A percentile compares a stretch with the other conserved stretches of the same genome.
phyloP scores from a whole-genome alignment of 2,113 vertebrate genomes.

The Scomber scombrus region DNA sequence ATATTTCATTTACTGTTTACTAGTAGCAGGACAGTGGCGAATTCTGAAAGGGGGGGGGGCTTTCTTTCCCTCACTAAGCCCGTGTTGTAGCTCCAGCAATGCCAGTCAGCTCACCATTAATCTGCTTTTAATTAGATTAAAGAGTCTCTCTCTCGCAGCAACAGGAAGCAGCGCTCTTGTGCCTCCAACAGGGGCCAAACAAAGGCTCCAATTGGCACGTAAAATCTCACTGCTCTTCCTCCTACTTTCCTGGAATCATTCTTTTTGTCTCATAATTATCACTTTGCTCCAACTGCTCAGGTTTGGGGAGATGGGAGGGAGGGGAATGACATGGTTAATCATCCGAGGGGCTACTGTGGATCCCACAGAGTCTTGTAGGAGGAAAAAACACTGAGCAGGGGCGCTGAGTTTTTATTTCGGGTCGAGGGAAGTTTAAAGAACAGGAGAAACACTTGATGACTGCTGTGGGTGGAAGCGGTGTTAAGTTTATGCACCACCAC shows the following conservation, averaged over 20 bases:
- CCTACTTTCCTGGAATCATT: conserved; percentile 53
- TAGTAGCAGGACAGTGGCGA: conserved; percentile 43
- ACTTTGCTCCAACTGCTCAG: conserved; percentile 55
- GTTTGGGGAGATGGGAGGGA: conserved; percentile 39
- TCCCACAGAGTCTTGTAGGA: conserved; percentile 27
- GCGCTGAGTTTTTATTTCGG: conserved; percentile 3
- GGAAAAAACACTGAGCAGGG: conserved; percentile 3
- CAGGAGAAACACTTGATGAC: conserved; percentile 35
- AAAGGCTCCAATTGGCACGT: conserved; percentile 61
- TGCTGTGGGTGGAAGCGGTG: conserved; percentile 24
- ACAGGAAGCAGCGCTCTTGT: conserved; percentile 66
- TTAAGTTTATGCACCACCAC: conserved; percentile 43
- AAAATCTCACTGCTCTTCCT: conserved; percentile 50
- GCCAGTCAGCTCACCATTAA: conserved; percentile 58
- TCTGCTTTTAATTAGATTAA: conserved; percentile 81
- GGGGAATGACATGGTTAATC: conserved; percentile 56
- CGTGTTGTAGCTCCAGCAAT: conserved; percentile 44
- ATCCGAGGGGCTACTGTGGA: conserved; percentile 48
- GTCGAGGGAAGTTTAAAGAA: conserved; percentile 41
- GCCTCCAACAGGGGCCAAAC: conserved; percentile 63
- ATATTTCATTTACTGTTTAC: conserved; percentile 62
- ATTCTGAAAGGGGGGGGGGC: conserved; percentile 13
- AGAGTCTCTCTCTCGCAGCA: conserved; percentile 48
- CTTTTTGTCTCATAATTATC: conserved; percentile 70
- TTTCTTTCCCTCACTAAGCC: conserved; percentile 31